Base-by-base conservation (phyloP, 2,888 invertebrate species). In the Kuschelorhynchus macadamiae region DNA sequence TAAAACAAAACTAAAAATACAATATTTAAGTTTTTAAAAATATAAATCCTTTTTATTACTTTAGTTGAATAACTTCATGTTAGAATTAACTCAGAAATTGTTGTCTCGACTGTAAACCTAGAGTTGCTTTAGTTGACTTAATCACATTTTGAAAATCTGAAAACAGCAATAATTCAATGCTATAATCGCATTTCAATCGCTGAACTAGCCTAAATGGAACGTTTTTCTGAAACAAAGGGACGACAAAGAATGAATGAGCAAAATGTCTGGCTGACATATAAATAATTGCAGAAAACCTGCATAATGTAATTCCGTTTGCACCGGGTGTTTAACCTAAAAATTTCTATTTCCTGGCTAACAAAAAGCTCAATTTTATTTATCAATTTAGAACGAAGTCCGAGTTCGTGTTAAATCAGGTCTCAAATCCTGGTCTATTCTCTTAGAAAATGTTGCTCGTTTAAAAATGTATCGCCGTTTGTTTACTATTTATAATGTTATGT, bases 251-350 rank as follows among this genome's bases (percentile, higher is more conserved):
- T 30, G 30, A n/a, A n/a, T n/a, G 25, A 7, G 11, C 14, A 55
- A 55, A 55, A 21, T 18, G 30, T 42, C 55, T 55, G 30, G 39
- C 55, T 55, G 55, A 42, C 55, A 55, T 16, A 41, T 14, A 53
- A 53, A 42, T 42, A 42, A 55, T 41, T 55, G 41, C 42, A 55
- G 53, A 21, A 53, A 53, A 25, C 53, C 53, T 41, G 53, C 41
- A 53, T 53, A 41, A 41, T 53, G 39, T 21, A 53, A 21, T 53
- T 53, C 41, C 53, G 55, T 55, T 55, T 25, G 42, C 41, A 42
- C 42, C 55, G 55, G 55, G 55, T 55, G 55, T 55, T 53, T 55
- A 55, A 42, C 55, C 55, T 42, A 42, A 55, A 53, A 55, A 55
- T 55, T 55, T 30, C 42, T 21, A 55, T 42, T 55, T 55, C 42